Base-by-base conservation (phyloP, 2,113 vertebrate genomes). In the Cyprinodon tularosa region DNA sequence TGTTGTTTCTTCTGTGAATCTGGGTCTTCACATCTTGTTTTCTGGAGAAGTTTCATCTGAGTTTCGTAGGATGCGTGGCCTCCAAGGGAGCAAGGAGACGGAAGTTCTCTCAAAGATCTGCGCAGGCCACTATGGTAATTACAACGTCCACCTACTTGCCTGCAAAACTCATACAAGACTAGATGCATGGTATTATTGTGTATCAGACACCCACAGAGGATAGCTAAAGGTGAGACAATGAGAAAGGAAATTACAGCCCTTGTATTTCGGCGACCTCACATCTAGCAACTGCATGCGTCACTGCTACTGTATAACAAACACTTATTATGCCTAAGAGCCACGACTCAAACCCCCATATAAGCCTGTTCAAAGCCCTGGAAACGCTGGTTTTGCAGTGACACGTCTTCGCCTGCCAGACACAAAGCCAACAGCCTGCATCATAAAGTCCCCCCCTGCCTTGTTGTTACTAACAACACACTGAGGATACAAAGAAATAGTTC, bases 281-380 rank as follows among this genome's bases (percentile, higher is more conserved):
- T 85, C 76, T 66, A 81, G 86, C 81, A 71, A 79, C 84, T 44
- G 1, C 66, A 4, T 83, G 77, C 80, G 81, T 93, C 90, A 91
- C 62, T 17, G 69, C 80, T 63, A 68, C 80, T 80, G 85, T 84
- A 81, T 87, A 85, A 87, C 86, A 92, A 91, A 89, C 88, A 86
- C 4, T 42, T 68, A 80, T 90, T 84, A 88, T 88, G 66, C 72
- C 62, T 17, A 1, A 40, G 83, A 89, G 88, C 89, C 78, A 71
- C 71, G 85, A 82, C 68, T 84, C 77, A 76, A 85, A 72, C 74
- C 76, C 74, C 66, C 63, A 71, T 72, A 79, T 85, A 83, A 93
- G 62, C 74, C 78, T 78, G 72, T 64, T 76, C 42, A 74, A 71
- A 87, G 82, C 77, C 71, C 64, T 85, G 78, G 86, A 83, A 92